These are phyloP conservation scores for Macrochelys suwanniensis DNA, from an alignment of 2,797 vertebrate genomes.

Conservation along the genomic window DNA sequence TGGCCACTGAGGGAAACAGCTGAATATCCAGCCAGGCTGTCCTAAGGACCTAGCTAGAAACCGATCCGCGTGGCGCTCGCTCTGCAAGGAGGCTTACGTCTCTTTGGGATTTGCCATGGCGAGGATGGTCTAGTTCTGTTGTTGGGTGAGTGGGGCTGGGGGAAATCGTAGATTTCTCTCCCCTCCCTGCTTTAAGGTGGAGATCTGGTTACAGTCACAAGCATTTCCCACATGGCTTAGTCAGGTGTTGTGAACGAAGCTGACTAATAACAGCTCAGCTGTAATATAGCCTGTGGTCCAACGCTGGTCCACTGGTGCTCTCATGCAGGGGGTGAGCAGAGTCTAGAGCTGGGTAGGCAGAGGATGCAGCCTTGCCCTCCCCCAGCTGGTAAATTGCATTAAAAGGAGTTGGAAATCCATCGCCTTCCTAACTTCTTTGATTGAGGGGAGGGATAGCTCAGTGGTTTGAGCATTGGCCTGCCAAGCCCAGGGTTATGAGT, in stretches of 20 bases:
- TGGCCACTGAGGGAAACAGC: background rate
- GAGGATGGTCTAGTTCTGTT: background rate
- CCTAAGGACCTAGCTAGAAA: background rate
- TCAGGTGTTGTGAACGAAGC: constrained; percentile 36
- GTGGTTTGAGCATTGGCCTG: too few relatives aligned
- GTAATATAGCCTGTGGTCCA: constrained; percentile 16
- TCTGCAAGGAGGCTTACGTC: background rate
- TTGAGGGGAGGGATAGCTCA: background rate
- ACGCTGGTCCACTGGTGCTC: background rate
- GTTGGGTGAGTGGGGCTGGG: background rate
- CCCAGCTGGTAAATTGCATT: background rate
- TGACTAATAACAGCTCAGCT: constrained; percentile 44
- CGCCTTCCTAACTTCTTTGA: background rate
- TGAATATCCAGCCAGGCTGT: background rate
- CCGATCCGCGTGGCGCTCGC: background rate
- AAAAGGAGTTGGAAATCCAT: background rate
- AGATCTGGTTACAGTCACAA: background rate
- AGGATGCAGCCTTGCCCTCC: background rate
- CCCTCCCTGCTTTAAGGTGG: background rate
- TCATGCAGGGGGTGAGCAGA: background rate
- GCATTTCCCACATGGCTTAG: constrained; percentile 27
- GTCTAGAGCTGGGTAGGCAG: background rate
- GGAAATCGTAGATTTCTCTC: background rate
- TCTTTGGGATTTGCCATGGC: background rate
- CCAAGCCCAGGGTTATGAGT: too few relatives aligned